Percentiles rank a stretch among this genome's conserved stretches.
These are phyloP conservation scores for Bovichtus diacanthus DNA, from an alignment of 2,797 vertebrate species.

Conservation along the genomic window DNA sequence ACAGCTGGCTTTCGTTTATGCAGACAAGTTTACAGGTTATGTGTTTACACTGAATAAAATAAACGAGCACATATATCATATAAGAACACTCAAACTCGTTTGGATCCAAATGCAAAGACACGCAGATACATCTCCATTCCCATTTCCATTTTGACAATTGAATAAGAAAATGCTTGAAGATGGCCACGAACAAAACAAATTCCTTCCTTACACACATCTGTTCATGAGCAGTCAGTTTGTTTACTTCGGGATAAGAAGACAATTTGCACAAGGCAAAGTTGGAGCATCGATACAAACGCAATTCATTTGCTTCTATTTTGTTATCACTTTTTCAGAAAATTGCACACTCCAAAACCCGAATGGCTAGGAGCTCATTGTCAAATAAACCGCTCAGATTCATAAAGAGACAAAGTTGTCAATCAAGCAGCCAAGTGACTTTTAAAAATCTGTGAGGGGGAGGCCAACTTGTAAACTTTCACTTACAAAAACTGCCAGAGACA, in stretches of 20 bases:
- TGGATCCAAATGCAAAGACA: background rate
- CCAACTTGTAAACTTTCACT: background rate
- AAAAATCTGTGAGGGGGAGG: background rate
- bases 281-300: background rate
- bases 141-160: background rate
- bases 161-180: conserved; percentile 1
- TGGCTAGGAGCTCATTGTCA: background rate
- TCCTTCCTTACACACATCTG: background rate
- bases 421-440: background rate
- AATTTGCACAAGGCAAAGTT: background rate
- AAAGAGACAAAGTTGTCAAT: conserved; percentile 12
- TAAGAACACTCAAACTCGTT: background rate
- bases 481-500: background rate
- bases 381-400: background rate
- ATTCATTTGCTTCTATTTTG: conserved; percentile 6
- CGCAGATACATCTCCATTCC: background rate
- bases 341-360: background rate
- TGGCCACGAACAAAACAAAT: background rate
- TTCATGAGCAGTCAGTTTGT: background rate
- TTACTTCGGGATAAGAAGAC: background rate
- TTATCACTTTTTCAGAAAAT: background rate
- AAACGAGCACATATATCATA: background rate
- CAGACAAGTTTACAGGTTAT: conserved; percentile 27
- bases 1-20: conserved; percentile 49
- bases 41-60: background rate